A percentile compares a stretch with the other conserved stretches of the same genome.
phyloP scores from a whole-genome alignment of 2,888 invertebrate genomes.

The Lasioglossum pauxillum region DNA sequence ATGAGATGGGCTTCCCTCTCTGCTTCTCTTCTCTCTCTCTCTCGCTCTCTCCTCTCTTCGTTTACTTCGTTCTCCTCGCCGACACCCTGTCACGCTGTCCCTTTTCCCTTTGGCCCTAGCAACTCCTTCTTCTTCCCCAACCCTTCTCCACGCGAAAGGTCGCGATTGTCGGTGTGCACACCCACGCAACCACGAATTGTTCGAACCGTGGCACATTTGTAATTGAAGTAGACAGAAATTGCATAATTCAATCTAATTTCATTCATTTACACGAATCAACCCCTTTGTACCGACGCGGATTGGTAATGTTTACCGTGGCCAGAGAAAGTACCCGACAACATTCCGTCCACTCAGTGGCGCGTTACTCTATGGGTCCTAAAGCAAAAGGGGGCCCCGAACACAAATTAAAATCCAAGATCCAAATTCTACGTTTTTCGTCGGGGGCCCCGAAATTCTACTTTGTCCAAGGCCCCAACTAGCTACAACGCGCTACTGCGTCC shows the following conservation, averaged over 20 bases:
- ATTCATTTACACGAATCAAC: not conserved
- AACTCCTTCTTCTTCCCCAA: constrained; percentile 21
- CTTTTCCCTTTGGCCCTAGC: not conserved
- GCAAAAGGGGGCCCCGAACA: no score
- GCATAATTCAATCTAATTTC: not conserved
- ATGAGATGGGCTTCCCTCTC: constrained; percentile 76
- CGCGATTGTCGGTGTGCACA: constrained; percentile 43
- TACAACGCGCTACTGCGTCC: not conserved
- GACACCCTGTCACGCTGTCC: not conserved
- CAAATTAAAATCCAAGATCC: no score
- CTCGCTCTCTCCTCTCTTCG: not conserved
- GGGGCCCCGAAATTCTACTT: no score
- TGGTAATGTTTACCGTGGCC: not conserved
- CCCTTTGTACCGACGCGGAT: not conserved
- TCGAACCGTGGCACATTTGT: not conserved
- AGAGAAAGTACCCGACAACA: not conserved
- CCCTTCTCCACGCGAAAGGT: constrained; percentile 44
- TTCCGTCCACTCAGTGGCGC: not conserved
- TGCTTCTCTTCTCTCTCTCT: constrained; percentile 29
- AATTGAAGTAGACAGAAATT: not conserved
- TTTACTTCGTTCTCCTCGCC: not conserved
- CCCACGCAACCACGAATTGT: constrained; percentile 13
- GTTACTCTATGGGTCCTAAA: no score
- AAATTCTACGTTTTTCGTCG: no score
- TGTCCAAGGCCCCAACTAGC: no score